Percentiles rank a stretch among this genome's conserved stretches.
These are phyloP conservation scores for Phoeniculus purpureus DNA, from an alignment of 2,797 vertebrate species.

Conservation along the genomic window DNA sequence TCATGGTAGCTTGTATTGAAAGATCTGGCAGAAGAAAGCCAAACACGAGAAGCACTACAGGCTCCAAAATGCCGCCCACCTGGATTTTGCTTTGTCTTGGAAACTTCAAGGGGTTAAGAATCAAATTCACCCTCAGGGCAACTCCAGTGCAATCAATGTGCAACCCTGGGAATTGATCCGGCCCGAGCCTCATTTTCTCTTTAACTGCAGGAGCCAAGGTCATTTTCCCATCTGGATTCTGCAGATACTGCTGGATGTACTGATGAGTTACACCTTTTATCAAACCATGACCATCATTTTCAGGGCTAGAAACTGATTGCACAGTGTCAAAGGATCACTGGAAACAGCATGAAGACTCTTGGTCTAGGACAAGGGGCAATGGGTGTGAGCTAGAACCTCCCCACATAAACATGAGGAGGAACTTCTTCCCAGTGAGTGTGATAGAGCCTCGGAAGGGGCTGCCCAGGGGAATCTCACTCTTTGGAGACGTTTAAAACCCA, in stretches of 20 bases:
- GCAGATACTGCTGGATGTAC: constrained; percentile 34
- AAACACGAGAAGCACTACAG: not conserved
- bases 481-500: no score
- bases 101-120: not conserved
- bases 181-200: constrained; percentile 56
- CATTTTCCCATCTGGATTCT: constrained; percentile 61
- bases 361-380: no score
- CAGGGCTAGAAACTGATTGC: not conserved
- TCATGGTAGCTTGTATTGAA: not conserved
- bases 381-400: no score
- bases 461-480: no score
- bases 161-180: constrained; percentile 41
- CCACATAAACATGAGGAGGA: no score
- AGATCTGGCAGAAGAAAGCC: rapidly evolving
- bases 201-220: constrained; percentile 46
- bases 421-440: no score
- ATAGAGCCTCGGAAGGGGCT: no score
- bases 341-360: not conserved
- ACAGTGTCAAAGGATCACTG: not conserved
- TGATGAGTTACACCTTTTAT: constrained; percentile 47
- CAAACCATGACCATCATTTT: constrained; percentile 32
- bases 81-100: not conserved
- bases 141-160: constrained; percentile 9
- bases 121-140: not conserved
- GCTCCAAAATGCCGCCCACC: rapidly evolving